These are phyloP conservation scores for Virgularia gustaviana DNA, from an alignment of 92 coral and sea anemone species.

Conservation along the genomic window DNA sequence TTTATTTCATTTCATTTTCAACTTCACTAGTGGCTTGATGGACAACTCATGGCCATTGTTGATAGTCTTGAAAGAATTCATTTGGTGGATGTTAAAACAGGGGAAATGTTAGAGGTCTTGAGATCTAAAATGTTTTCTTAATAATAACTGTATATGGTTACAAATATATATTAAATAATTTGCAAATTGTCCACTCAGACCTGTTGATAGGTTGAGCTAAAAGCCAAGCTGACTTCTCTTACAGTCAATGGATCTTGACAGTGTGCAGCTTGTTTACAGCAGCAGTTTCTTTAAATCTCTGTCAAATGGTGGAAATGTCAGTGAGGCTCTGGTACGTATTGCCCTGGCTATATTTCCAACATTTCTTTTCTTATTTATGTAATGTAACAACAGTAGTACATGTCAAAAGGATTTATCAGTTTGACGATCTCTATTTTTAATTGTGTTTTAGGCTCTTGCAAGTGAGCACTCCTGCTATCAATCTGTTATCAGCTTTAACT, in stretches of 20 bases:
- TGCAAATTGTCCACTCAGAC: background rate
- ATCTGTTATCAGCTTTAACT: constrained; percentile 75
- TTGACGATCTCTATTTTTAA: background rate
- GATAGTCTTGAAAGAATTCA: constrained; percentile 83
- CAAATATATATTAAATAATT: too few relatives aligned
- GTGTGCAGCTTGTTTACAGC: constrained; percentile 86
- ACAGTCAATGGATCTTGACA: constrained; percentile 75
- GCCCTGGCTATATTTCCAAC: background rate
- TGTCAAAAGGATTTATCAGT: background rate
- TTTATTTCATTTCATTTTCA: background rate
- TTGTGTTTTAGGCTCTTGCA: constrained; percentile 64
- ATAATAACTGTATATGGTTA: too few relatives aligned
- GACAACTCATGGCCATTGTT: constrained; percentile 75
- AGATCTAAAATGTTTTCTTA: too few relatives aligned
- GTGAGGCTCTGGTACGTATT: constrained; percentile 71
- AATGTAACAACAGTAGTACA: too few relatives aligned
- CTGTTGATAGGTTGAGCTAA: background rate
- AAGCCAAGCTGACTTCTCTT: background rate
- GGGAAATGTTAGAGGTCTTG: constrained; percentile 90
- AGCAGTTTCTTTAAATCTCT: constrained; percentile 89
- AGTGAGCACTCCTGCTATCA: constrained; percentile 97
- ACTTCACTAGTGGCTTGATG: constrained; percentile 76
- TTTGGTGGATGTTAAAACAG: constrained; percentile 76
- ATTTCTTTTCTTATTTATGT: too few relatives aligned
- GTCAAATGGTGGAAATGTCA: constrained; percentile 96